phyloP scores from a whole-genome alignment of 2,797 vertebrate genomes.

The Oryzias dopingdopingensis region DNA sequence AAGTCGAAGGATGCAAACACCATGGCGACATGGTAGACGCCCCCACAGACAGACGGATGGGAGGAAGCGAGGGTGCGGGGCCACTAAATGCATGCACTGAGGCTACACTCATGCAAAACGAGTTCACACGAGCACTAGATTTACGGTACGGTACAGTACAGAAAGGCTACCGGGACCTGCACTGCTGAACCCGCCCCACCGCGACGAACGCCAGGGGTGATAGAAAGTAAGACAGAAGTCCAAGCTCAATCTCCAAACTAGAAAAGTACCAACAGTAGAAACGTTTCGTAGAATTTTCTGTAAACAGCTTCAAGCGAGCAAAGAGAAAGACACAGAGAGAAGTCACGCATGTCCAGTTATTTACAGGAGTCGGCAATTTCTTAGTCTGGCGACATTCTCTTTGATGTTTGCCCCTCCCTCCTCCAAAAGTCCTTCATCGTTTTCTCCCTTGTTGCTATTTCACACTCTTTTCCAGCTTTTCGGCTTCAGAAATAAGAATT shows the following conservation, averaged over 20 bases:
- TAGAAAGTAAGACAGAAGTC: conserved; percentile 37
- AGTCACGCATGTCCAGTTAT: conserved; percentile 78
- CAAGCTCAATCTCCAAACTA: conserved; percentile 81
- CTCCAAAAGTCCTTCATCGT: conserved; percentile 13
- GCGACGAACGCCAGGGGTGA: conserved; percentile 51
- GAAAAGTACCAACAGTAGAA: conserved; percentile 97
- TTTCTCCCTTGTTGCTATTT: conserved; percentile 5
- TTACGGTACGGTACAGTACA: conserved; percentile 56
- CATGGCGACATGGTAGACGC: conserved; percentile 7
- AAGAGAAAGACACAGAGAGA: conserved; percentile 62
- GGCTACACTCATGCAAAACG: conserved; percentile 76
- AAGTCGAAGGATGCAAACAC: conserved; percentile 34
- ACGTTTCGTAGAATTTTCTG: conserved; percentile 91
- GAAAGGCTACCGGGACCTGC: conserved; percentile 72
- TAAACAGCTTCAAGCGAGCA: conserved; percentile 88
- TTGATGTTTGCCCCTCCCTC: conserved; percentile 7
- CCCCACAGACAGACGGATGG: conserved; percentile 23
- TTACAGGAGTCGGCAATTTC: conserved; percentile 70
- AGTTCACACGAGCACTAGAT: conserved; percentile 62
- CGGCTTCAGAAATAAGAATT: conserved; percentile 28
- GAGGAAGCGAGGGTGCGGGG: conserved; percentile 69
- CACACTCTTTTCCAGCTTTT: conserved; percentile 22
- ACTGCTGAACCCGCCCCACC: conserved; percentile 63
- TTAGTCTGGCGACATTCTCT: conserved; percentile 60
- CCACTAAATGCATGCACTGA: conserved; percentile 71